phyloP scores from a whole-genome alignment of 2,113 vertebrate genomes.

The Hippocampus zosterae region DNA sequence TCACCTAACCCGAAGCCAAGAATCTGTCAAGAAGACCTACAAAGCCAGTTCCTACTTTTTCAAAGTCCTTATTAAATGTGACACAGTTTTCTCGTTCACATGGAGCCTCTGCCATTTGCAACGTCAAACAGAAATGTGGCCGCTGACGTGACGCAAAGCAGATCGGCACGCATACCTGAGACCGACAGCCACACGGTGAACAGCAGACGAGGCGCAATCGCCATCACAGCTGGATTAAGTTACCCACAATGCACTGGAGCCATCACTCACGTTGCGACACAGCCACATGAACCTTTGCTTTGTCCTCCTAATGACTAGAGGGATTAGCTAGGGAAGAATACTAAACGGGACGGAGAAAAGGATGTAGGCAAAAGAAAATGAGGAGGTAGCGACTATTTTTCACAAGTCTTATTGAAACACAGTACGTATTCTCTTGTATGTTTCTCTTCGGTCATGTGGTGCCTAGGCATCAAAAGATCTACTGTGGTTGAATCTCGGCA shows the following conservation, averaged over 20 bases:
- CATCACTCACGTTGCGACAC: constrained; percentile 53
- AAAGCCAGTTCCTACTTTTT: constrained; percentile 19
- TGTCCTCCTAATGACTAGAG: constrained; percentile 38
- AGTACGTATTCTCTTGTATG: background rate
- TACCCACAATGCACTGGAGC: constrained; percentile 61
- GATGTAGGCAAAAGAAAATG: background rate
- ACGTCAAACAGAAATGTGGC: constrained; percentile 22
- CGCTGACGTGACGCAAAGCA: constrained; percentile 30
- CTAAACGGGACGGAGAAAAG: background rate
- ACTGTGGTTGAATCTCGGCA: constrained; percentile 1
- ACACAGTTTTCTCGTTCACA: background rate
- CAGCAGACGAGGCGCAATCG: constrained; percentile 29
- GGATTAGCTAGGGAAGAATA: constrained; percentile 15
- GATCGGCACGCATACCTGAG: constrained; percentile 19
- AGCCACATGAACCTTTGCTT: constrained; percentile 40
- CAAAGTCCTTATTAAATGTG: constrained; percentile 4
- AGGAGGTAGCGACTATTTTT: background rate
- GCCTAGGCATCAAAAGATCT: constrained; percentile 16
- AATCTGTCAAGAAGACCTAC: constrained; percentile 18
- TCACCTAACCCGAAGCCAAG: constrained; percentile 11
- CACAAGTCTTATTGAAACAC: background rate
- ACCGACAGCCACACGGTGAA: constrained; percentile 17
- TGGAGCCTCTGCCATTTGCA: constrained; percentile 9
- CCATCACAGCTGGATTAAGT: constrained; percentile 62
- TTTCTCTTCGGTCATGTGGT: background rate